Evolutionary conservation across 1,140 invertebrate genomes (phyloP).

Genomic region (Ceratoteleas bidentatus): DNA sequence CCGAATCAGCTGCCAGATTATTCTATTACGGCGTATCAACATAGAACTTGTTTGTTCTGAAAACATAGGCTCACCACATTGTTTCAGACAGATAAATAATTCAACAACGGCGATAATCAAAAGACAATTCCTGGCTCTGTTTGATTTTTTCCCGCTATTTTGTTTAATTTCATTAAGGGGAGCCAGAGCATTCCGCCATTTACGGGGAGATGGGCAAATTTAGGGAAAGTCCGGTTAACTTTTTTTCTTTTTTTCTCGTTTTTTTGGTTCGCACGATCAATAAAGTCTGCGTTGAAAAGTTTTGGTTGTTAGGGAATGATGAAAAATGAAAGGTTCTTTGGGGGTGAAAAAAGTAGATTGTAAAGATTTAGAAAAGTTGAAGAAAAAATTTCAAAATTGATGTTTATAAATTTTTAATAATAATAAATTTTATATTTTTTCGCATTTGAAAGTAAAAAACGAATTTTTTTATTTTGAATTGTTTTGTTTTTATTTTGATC

Average conservation of each 20-base stretch:
- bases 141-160: slow-evolving; percentile 45
- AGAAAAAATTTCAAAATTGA: no score
- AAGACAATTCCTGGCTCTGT: slow-evolving; percentile 69
- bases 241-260: neutral
- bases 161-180: slow-evolving; percentile 34
- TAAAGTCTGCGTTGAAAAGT: no score
- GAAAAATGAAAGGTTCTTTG: no score
- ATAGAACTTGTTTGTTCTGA: slow-evolving; percentile 81
- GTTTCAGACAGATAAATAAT: slow-evolving; percentile 82
- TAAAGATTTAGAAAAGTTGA: no score
- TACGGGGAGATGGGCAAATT: neutral
- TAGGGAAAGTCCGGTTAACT: neutral
- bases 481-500: no score
- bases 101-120: slow-evolving; percentile 81
- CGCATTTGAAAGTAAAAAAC: no score
- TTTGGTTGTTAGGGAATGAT: no score
- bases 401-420: no score
- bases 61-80: slow-evolving; percentile 80
- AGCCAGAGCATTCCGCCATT: slow-evolving; percentile 1
- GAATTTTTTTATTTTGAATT: no score
- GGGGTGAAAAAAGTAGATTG: no score
- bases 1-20: slow-evolving; percentile 82
- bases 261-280: no score
- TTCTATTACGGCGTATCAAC: slow-evolving; percentile 83
- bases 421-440: no score